phyloP scores from a whole-genome alignment of 2,888 invertebrate genomes.

The Euzophera pinguis region DNA sequence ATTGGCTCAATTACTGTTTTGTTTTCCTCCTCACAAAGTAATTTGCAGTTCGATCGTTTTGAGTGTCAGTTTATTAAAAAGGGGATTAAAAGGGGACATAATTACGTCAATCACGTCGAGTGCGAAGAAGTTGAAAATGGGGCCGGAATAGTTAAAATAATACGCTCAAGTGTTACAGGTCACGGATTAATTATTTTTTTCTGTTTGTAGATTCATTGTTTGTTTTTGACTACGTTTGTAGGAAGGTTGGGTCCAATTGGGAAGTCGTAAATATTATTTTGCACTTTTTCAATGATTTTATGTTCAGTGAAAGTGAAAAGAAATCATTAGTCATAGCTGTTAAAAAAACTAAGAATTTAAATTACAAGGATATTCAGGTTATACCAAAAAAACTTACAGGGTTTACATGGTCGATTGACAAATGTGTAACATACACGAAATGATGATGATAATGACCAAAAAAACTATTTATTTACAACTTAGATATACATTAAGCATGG shows the following conservation, averaged over 20 bases:
- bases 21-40: slow-evolving; percentile 30
- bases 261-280: background rate
- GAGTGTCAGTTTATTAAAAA: slow-evolving; percentile 12
- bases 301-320: background rate
- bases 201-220: background rate
- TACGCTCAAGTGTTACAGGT: too few relatives aligned
- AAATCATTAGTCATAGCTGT: too few relatives aligned
- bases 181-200: background rate
- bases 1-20: slow-evolving; percentile 72
- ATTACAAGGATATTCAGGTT: too few relatives aligned
- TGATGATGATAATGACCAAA: too few relatives aligned
- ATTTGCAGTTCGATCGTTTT: slow-evolving; percentile 12
- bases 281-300: background rate
- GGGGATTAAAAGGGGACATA: background rate
- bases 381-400: too few relatives aligned
- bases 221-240: too few relatives aligned
- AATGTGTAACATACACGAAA: too few relatives aligned
- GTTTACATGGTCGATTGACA: too few relatives aligned
- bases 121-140: background rate
- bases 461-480: too few relatives aligned
- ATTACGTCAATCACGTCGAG: slow-evolving; percentile 7
- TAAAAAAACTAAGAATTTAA: too few relatives aligned
- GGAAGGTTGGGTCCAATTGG: background rate
- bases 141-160: background rate
- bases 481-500: too few relatives aligned